Conservation (phyloP, 2,888 invertebrate genomes). For the Cistogaster globosa region DNA sequence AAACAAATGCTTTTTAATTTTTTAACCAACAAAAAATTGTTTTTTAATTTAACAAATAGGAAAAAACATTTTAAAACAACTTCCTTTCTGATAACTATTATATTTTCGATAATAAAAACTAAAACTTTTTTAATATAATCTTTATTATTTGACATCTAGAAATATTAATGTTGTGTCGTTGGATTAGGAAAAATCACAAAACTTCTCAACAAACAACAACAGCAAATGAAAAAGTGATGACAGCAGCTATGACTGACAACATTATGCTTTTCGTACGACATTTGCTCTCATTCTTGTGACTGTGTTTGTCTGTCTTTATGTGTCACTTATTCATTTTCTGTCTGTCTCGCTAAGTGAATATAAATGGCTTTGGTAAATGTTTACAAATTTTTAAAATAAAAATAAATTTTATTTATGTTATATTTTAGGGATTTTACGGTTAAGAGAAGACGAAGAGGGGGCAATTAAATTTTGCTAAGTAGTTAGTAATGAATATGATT, state of each 20-base stretch:
- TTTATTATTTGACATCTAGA: conserved; percentile 13
- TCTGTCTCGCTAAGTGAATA: conserved; percentile 23
- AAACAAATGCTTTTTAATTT: too few relatives aligned
- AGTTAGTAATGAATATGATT: neutral
- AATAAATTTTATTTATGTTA: conserved; percentile 14
- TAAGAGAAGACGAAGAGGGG: neutral
- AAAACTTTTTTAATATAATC: conserved; percentile 16
- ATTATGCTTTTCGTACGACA: conserved; percentile 61
- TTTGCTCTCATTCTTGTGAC: conserved; percentile 58
- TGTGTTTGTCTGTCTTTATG: neutral
- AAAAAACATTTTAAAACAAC: neutral
- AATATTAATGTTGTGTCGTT: conserved; percentile 53
- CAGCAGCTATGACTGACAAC: conserved; percentile 63
- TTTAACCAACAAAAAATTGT: too few relatives aligned
- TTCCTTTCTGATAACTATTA: neutral
- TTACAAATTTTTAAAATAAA: conserved; percentile 45
- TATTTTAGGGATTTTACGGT: neutral
- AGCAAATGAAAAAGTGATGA: conserved; percentile 33
- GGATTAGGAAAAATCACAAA: neutral
- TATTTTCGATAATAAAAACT: neutral
- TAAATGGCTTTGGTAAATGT: conserved; percentile 47
- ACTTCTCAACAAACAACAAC: neutral
- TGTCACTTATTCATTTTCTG: conserved; percentile 4
- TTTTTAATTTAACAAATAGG: neutral
- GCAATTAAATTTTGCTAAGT: neutral